Evolutionary conservation across 2,113 vertebrate species (phyloP).

Genomic region (Malurus cyaneus): DNA sequence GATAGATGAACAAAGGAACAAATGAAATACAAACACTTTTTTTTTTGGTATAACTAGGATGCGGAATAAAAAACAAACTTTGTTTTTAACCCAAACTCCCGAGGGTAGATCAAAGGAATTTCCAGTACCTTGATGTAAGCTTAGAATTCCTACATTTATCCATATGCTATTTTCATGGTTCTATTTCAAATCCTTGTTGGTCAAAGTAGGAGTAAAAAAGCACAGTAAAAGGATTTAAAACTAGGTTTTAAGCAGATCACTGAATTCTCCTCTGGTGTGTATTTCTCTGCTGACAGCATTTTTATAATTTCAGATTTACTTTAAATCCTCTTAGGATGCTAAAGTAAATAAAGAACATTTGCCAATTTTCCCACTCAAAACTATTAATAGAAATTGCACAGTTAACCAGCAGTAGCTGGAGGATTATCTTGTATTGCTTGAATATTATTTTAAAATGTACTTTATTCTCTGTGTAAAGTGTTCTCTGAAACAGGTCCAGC

Average conservation of each 20-base stretch:
- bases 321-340: conserved; percentile 36
- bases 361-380: neutral
- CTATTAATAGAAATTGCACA: neutral
- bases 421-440: neutral
- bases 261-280: neutral
- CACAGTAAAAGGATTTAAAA: conserved; percentile 25
- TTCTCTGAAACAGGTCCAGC: neutral
- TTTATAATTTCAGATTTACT: conserved; percentile 33
- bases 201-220: neutral
- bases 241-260: neutral
- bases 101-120: neutral
- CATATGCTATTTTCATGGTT: neutral
- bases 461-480: neutral
- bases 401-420: neutral
- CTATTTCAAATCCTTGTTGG: conserved; percentile 17
- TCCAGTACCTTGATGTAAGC: neutral
- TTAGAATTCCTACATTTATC: neutral
- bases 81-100: neutral
- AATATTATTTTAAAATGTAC: neutral
- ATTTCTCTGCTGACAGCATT: conserved; percentile 23
- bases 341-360: conserved; percentile 14
- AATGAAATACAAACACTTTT: neutral
- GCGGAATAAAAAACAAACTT: neutral
- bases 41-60: neutral
- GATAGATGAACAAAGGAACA: neutral